Evolutionary conservation across 2,113 vertebrate genomes (phyloP).

Genomic region (Heterotis niloticus): DNA sequence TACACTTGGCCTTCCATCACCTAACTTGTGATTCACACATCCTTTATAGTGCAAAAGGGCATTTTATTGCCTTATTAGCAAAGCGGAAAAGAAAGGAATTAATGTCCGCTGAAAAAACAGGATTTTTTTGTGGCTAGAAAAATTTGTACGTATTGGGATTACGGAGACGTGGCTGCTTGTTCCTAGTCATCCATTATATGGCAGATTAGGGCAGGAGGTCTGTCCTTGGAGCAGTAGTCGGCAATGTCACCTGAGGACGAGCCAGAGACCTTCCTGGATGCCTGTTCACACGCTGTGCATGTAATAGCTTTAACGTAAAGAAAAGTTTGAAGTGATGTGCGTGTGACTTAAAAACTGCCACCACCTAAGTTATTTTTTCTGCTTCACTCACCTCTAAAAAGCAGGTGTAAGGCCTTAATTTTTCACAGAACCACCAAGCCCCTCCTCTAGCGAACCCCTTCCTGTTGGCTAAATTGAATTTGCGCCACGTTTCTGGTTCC

Average conservation of each 20-base stretch:
- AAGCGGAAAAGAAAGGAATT: conserved; percentile 11
- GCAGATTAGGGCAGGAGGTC: too few relatives aligned
- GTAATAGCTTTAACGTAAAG: too few relatives aligned
- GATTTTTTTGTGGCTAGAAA: conserved; percentile 16
- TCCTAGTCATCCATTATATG: neutral
- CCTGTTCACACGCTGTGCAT: too few relatives aligned
- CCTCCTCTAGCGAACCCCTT: neutral
- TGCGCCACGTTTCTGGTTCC: neutral
- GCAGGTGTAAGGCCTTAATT: neutral
- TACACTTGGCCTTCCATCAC: conserved; percentile 5
- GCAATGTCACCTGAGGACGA: too few relatives aligned
- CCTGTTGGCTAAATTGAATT: too few relatives aligned
- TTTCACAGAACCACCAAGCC: neutral
- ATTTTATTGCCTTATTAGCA: conserved; percentile 21
- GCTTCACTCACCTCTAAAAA: too few relatives aligned
- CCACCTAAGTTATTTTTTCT: too few relatives aligned
- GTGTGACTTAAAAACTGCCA: too few relatives aligned
- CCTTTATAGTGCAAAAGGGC: conserved; percentile 20
- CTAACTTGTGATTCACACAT: conserved; percentile 10
- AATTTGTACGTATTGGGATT: conserved; percentile 6
- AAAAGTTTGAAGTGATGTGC: too few relatives aligned
- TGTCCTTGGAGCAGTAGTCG: too few relatives aligned
- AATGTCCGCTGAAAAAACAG: neutral
- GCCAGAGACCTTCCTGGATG: too few relatives aligned
- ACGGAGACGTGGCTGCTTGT: neutral